Conservation (phyloP, 1,140 invertebrate genomes). For the Copidosoma floridanum region DNA sequence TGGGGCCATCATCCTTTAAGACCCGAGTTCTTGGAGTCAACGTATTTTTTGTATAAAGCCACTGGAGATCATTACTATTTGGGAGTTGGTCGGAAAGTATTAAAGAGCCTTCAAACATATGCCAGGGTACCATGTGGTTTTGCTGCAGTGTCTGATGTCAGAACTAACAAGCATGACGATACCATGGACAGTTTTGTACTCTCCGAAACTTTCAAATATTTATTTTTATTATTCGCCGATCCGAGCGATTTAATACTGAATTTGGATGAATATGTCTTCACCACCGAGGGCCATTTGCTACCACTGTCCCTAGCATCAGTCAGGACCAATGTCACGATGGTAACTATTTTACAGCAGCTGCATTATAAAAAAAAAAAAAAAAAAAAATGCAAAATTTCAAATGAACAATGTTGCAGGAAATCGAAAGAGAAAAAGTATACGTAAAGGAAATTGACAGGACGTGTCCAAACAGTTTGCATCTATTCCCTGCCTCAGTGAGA, state of each 20-base stretch:
- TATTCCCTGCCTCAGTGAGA: conserved; percentile 77
- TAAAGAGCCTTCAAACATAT: conserved; percentile 88
- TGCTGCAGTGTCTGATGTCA: conserved; percentile 94
- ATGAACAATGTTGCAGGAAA: conserved; percentile 53
- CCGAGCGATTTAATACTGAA: conserved; percentile 83
- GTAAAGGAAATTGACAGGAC: conserved; percentile 65
- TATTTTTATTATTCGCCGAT: conserved; percentile 92
- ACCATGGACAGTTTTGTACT: conserved; percentile 98
- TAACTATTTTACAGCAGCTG: conserved; percentile 35
- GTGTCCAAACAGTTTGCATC: conserved; percentile 81
- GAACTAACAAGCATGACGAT: conserved; percentile 85
- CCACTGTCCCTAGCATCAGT: conserved; percentile 76
- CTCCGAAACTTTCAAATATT: conserved; percentile 97
- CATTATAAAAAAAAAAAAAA: background rate
- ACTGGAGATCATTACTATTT: conserved; percentile 95
- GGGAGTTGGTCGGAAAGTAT: conserved; percentile 85
- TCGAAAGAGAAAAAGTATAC: conserved; percentile 57
- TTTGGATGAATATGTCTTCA: conserved; percentile 95
- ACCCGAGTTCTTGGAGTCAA: conserved; percentile 97
- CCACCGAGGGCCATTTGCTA: conserved; percentile 94
- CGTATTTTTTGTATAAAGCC: conserved; percentile 93
- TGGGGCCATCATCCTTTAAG: conserved; percentile 97
- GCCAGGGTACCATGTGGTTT: conserved; percentile 93
- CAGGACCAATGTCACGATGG: conserved; percentile 52
- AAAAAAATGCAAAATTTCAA: background rate